These are phyloP conservation scores for Holocentrus rufus DNA, from an alignment of 2,797 vertebrate genomes.

Conservation along the genomic window DNA sequence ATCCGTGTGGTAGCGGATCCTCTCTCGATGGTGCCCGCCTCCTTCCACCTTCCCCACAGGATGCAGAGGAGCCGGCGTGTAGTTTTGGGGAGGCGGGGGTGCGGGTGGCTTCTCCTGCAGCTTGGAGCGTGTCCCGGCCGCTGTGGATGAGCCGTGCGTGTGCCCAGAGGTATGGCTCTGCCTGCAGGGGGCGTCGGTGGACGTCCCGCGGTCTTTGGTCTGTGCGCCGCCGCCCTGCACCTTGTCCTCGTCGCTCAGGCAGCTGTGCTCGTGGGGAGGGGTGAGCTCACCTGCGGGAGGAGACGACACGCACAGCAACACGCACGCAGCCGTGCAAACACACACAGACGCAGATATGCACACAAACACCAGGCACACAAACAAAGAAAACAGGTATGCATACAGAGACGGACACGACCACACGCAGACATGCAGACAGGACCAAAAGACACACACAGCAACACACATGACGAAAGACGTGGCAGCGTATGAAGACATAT, in stretches of 20 bases:
- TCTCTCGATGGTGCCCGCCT: slow-evolving; percentile 84
- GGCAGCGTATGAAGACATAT: slow-evolving; percentile 30
- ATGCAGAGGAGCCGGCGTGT: slow-evolving; percentile 75
- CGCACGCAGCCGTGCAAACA: slow-evolving; percentile 24
- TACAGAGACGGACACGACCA: slow-evolving; percentile 1
- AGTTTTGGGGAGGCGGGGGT: slow-evolving; percentile 74
- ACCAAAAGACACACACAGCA: neutral
- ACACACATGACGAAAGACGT: slow-evolving; percentile 31
- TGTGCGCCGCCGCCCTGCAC: slow-evolving; percentile 87
- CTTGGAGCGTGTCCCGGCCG: slow-evolving; percentile 68
- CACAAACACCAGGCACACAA: slow-evolving; percentile 24
- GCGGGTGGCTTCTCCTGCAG: slow-evolving; percentile 75
- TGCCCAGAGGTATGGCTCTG: slow-evolving; percentile 84
- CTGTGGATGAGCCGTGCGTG: slow-evolving; percentile 61
- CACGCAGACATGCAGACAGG: neutral
- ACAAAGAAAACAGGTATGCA: slow-evolving; percentile 29
- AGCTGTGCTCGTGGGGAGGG: slow-evolving; percentile 92
- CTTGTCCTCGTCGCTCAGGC: slow-evolving; percentile 94
- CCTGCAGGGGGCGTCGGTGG: slow-evolving; percentile 90
- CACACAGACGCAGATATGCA: slow-evolving; percentile 29
- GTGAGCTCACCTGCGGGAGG: slow-evolving; percentile 87
- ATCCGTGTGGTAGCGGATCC: slow-evolving; percentile 90
- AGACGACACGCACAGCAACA: slow-evolving; percentile 21
- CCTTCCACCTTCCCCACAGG: slow-evolving; percentile 65
- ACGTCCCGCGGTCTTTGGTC: slow-evolving; percentile 96